Percentiles rank a stretch among this genome's conserved stretches.
These are phyloP conservation scores for Enchytraeus crypticus DNA, from an alignment of 2,888 invertebrate species.

Conservation along the genomic window DNA sequence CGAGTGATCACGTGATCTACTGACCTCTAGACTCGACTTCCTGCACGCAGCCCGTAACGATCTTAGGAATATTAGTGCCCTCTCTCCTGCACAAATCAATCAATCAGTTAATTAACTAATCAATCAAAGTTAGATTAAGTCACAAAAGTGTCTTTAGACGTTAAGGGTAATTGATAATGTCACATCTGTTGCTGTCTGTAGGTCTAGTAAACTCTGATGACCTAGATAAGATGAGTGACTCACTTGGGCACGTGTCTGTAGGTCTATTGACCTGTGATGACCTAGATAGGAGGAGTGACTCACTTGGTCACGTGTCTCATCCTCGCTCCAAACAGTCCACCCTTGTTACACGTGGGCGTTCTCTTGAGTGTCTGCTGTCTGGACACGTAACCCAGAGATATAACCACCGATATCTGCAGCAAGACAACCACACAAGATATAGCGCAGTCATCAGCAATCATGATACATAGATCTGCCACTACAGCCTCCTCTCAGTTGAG, in stretches of 20 bases:
- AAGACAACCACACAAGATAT: not conserved
- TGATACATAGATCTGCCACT: no score
- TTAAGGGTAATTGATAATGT: not conserved
- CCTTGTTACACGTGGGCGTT: constrained; percentile 76
- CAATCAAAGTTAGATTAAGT: not conserved
- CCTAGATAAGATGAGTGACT: constrained; percentile 33
- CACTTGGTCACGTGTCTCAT: constrained; percentile 81
- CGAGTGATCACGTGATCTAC: no score
- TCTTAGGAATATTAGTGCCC: constrained; percentile 60
- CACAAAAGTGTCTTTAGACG: not conserved
- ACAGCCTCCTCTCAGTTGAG: no score
- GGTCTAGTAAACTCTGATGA: no score
- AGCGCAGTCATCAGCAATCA: no score
- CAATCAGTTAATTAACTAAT: not conserved
- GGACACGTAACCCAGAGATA: constrained; percentile 68
- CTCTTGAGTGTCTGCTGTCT: constrained; percentile 75
- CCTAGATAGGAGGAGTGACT: constrained; percentile 36
- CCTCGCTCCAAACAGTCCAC: constrained; percentile 82
- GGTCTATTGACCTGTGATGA: no score
- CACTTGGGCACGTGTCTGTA: no score
- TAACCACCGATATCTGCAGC: constrained; percentile 56
- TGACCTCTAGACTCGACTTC: constrained; percentile 79
- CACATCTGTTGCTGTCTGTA: no score
- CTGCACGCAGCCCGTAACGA: constrained; percentile 79
- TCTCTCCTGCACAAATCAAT: constrained; percentile 29